Evolutionary conservation across 1,140 invertebrate genomes (phyloP).

Genomic region (Drosophila sturtevanti): DNA sequence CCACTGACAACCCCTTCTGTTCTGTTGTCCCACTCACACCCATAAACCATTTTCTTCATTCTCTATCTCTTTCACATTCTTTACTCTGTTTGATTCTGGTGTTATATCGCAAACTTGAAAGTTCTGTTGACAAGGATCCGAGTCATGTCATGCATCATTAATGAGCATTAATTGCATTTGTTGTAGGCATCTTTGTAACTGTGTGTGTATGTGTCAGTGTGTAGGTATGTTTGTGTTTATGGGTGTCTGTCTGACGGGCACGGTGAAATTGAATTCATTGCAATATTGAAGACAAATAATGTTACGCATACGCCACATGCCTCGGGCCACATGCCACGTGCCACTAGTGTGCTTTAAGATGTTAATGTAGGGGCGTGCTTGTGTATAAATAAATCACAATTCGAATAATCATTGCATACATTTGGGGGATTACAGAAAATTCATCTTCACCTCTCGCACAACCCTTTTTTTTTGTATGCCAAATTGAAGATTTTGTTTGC

Average conservation of each 20-base stretch:
- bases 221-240: not conserved
- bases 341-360: not conserved
- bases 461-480: not conserved
- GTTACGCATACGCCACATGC: not conserved
- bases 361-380: not conserved
- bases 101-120: slow-evolving; percentile 1
- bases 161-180: slow-evolving; percentile 54
- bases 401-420: slow-evolving; percentile 15
- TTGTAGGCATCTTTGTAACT: not conserved
- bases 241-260: not conserved
- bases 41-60: not conserved
- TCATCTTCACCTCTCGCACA: not conserved
- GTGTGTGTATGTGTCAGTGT: no score
- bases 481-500: not conserved
- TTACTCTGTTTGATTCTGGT: not conserved
- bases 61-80: not conserved
- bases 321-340: not conserved
- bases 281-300: slow-evolving; percentile 9
- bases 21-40: not conserved
- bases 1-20: not conserved
- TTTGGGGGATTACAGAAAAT: not conserved
- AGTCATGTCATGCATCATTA: slow-evolving; percentile 16
- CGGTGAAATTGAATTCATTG: slow-evolving; percentile 33
- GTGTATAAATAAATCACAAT: slow-evolving; percentile 14
- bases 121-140: slow-evolving; percentile 1